Conservation (phyloP, 2,888 invertebrate genomes). For the Erpobdella octoculata region DNA sequence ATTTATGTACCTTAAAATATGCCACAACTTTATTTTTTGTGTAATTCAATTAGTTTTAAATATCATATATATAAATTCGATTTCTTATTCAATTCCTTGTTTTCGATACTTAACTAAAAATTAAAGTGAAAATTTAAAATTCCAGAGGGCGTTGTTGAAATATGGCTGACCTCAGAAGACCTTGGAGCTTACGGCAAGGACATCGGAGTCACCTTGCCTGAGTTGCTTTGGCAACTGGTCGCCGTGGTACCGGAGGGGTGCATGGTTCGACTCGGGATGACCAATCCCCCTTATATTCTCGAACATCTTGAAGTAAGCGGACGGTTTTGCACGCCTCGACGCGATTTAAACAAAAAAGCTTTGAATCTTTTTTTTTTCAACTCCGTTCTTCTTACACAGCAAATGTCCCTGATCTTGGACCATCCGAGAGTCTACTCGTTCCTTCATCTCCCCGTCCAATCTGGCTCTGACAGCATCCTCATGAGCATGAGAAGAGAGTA, state of each 20-base stretch:
- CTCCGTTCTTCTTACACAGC: conserved; percentile 54
- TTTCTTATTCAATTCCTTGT: background rate
- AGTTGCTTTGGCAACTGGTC: conserved; percentile 75
- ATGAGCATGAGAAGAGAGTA: conserved; percentile 95
- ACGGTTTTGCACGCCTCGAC: background rate
- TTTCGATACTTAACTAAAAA: background rate
- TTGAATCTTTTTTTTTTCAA: no score
- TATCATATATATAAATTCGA: no score
- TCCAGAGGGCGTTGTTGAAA: conserved; percentile 82
- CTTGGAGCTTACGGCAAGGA: conserved; percentile 95
- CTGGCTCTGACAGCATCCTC: conserved; percentile 85
- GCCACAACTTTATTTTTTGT: no score
- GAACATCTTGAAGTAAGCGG: conserved; percentile 69
- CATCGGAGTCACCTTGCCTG: conserved; percentile 78
- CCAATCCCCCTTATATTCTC: conserved; percentile 94
- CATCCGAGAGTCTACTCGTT: conserved; percentile 89
- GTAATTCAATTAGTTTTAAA: no score
- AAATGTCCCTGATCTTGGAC: conserved; percentile 73
- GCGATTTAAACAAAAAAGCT: background rate
- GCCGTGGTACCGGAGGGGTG: conserved; percentile 58
- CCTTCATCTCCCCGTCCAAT: conserved; percentile 93
- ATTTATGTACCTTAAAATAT: background rate
- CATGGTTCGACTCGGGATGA: conserved; percentile 78
- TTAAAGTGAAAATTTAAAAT: conserved; percentile 45
- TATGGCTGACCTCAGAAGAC: conserved; percentile 96